These are phyloP conservation scores for Cephus nigrinus DNA, from an alignment of 2,888 invertebrate genomes.

Conservation along the genomic window DNA sequence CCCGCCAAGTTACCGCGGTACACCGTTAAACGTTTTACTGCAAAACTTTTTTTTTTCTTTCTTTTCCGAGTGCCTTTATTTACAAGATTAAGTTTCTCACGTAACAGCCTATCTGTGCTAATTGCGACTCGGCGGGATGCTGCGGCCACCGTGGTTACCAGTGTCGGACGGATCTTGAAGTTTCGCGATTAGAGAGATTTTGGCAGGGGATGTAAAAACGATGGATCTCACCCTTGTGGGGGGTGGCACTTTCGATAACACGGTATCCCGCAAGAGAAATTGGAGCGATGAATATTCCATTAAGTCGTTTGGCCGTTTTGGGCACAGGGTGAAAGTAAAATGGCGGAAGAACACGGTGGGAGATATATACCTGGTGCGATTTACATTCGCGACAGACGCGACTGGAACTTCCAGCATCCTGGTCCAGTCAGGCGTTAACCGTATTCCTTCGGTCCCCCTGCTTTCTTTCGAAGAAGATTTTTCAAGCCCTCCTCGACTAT, in stretches of 20 bases:
- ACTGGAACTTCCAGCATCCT: background rate
- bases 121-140: background rate
- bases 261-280: background rate
- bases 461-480: background rate
- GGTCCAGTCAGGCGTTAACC: background rate
- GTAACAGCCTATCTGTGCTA: background rate
- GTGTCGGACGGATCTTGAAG: background rate
- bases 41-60: background rate
- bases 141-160: background rate
- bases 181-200: background rate
- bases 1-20: background rate
- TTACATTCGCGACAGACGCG: background rate
- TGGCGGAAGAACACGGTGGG: background rate
- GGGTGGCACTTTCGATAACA: background rate
- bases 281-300: background rate
- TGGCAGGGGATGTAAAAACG: background rate
- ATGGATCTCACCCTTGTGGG: background rate
- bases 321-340: background rate
- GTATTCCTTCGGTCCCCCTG: background rate
- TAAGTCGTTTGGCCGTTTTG: background rate
- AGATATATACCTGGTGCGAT: background rate
- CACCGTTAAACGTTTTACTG: background rate
- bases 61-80: background rate
- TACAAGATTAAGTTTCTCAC: background rate
- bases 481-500: background rate